These are phyloP conservation scores for Polymixis flavicincta DNA, from an alignment of 2,888 invertebrate species.

Conservation along the genomic window DNA sequence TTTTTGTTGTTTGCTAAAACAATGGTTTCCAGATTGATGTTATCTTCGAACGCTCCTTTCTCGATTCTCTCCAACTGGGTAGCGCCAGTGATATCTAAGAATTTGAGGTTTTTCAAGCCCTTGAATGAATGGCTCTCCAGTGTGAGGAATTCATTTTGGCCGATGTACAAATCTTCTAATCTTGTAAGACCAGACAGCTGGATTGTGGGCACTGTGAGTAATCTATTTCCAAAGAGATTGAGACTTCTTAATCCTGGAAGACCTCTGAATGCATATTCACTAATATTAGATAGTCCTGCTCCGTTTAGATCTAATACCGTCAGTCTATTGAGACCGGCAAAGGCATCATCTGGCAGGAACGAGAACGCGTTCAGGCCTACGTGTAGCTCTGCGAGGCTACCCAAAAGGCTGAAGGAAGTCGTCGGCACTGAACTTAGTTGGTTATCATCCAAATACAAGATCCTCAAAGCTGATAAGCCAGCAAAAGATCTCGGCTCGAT, in stretches of 20 bases:
- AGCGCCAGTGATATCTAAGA: constrained; percentile 95
- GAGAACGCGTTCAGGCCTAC: constrained; percentile 96
- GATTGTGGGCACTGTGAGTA: constrained; percentile 93
- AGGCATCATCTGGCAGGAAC: constrained; percentile 94
- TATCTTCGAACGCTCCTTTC: constrained; percentile 94
- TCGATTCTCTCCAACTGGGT: constrained; percentile 93
- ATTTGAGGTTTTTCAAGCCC: constrained; percentile 94
- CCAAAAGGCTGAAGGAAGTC: constrained; percentile 93
- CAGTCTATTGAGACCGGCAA: constrained; percentile 94
- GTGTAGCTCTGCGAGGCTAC: constrained; percentile 95
- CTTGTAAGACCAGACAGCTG: constrained; percentile 93
- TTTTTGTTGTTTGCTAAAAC: constrained; percentile 95
- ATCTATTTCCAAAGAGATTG: constrained; percentile 95
- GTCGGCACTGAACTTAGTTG: constrained; percentile 95
- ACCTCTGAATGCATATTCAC: constrained; percentile 94
- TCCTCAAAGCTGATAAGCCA: constrained; percentile 93
- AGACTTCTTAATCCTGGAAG: constrained; percentile 94
- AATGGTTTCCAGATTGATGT: constrained; percentile 95
- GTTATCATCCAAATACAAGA: constrained; percentile 96
- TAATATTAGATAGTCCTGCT: constrained; percentile 95
- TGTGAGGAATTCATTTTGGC: constrained; percentile 94
- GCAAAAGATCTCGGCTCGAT: constrained; percentile 95
- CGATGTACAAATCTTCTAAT: constrained; percentile 95
- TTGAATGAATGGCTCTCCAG: constrained; percentile 94
- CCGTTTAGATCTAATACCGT: constrained; percentile 95